Conservation (phyloP, 2,888 invertebrate species). For the Byasa hedistus region DNA sequence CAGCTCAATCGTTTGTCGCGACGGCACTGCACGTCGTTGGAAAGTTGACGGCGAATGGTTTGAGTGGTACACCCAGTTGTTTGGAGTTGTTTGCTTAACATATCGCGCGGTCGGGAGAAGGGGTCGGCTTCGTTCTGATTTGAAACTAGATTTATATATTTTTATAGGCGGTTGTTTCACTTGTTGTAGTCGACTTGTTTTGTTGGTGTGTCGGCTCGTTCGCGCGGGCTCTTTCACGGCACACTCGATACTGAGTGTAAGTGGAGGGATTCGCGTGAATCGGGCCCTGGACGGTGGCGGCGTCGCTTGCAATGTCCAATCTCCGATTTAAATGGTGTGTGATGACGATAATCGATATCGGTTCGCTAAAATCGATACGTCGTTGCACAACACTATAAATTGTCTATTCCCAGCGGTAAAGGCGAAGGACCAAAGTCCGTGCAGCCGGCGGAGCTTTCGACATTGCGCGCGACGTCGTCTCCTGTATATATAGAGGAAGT, state of each 20-base stretch:
- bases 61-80: no score
- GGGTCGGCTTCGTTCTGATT: slow-evolving; percentile 58
- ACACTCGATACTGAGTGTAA: no score
- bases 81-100: slow-evolving; percentile 6
- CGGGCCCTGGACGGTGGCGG: no score
- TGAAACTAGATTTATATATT: slow-evolving; percentile 77
- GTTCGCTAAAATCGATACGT: no score
- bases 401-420: no score
- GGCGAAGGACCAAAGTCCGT: no score
- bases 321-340: neutral
- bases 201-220: slow-evolving; percentile 61
- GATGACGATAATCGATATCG: no score
- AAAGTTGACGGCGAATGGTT: no score
- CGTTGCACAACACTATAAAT: no score
- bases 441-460: neutral
- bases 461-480: slow-evolving; percentile 10
- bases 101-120: slow-evolving; percentile 29
- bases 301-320: no score
- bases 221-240: neutral
- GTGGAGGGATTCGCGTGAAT: no score
- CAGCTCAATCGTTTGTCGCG: neutral
- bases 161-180: slow-evolving; percentile 74
- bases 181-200: slow-evolving; percentile 63
- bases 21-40: no score
- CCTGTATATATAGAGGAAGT: slow-evolving; percentile 17